Conservation (phyloP, 2,113 vertebrate species). For the Microtus ochrogaster region DNA sequence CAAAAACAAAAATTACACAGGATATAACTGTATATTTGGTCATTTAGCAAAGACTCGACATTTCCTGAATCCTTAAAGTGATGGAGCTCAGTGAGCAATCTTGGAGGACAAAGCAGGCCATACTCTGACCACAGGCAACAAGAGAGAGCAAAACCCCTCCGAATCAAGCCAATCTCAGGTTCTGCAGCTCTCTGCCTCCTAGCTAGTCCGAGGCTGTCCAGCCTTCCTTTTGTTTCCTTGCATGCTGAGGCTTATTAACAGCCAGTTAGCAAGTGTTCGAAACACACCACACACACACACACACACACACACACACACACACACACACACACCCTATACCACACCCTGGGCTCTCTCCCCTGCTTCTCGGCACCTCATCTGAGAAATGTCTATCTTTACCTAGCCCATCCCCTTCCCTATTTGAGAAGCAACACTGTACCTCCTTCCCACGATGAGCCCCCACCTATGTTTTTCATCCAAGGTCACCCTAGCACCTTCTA, state of each 20-base stretch:
- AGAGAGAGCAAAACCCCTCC: neutral
- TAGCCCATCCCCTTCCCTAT: neutral
- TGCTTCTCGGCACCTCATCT: neutral
- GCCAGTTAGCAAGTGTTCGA: no score
- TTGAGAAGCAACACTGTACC: neutral
- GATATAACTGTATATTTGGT: slow-evolving; percentile 16
- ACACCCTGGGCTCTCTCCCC: neutral
- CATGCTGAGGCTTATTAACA: neutral
- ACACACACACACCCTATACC: neutral
- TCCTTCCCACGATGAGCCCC: neutral
- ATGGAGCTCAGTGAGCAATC: neutral
- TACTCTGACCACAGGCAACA: neutral
- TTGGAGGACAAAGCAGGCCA: neutral
- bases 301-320: neutral
- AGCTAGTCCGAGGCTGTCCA: neutral
- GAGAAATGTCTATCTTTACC: neutral
- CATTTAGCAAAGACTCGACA: neutral
- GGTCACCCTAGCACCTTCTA: neutral
- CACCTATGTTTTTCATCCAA: neutral
- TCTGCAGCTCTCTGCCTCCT: neutral
- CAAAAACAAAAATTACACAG: neutral
- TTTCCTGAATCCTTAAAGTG: neutral
- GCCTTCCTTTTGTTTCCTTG: slow-evolving; percentile 27
- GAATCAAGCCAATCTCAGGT: neutral
- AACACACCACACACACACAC: neutral